Conservation (phyloP, 2,888 invertebrate genomes). For the Orchestes rusci region DNA sequence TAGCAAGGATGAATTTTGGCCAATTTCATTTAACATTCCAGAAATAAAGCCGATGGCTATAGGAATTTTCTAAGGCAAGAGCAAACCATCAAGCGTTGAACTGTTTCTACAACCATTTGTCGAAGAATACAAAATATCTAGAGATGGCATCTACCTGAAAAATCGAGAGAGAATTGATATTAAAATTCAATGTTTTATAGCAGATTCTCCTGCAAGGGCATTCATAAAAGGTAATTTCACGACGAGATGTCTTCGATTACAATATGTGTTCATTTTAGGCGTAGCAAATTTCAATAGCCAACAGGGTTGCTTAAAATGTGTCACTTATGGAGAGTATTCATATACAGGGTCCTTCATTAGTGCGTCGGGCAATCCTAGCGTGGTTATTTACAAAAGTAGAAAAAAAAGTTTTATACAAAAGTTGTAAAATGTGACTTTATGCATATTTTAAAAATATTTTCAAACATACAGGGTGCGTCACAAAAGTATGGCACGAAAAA, state of each 20-base stretch:
- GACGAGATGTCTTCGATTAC: too few relatives aligned
- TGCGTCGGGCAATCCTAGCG: too few relatives aligned
- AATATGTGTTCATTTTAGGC: constrained; percentile 20
- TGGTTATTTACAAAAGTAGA: too few relatives aligned
- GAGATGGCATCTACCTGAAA: constrained; percentile 11
- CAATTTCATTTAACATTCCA: constrained; percentile 21
- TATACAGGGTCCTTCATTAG: too few relatives aligned
- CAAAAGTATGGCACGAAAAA: too few relatives aligned
- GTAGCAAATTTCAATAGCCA: constrained; percentile 22
- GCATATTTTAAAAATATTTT: too few relatives aligned
- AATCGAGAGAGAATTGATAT: constrained; percentile 7
- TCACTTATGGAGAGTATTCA: constrained; percentile 24
- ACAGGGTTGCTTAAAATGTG: constrained; percentile 26
- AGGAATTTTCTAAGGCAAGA: constrained; percentile 22
- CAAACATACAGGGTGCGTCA: too few relatives aligned
- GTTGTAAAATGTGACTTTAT: too few relatives aligned
- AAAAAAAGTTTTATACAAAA: too few relatives aligned
- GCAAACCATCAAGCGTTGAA: constrained; percentile 19
- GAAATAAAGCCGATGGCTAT: constrained; percentile 21
- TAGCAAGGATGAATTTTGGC: constrained; percentile 27
- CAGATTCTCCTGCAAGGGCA: constrained; percentile 22
- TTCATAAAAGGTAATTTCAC: constrained; percentile 27
- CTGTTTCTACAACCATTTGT: constrained; percentile 20
- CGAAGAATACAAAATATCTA: constrained; percentile 17
- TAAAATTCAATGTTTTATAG: constrained; percentile 17